Evolutionary conservation across 2,113 vertebrate species (phyloP).

Genomic region (Hiodon tergisus): DNA sequence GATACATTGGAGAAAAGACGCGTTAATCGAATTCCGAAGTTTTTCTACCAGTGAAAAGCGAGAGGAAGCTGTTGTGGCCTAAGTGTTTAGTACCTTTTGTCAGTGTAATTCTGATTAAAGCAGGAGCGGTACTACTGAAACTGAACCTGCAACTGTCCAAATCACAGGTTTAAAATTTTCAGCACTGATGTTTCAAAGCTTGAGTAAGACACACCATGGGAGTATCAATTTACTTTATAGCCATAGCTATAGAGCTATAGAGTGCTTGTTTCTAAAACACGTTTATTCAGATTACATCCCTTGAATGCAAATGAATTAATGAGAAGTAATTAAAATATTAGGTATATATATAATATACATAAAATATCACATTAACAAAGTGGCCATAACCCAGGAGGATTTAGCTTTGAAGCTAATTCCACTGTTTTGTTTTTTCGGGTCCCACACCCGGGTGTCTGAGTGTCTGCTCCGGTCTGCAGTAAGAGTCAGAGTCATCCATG

Average conservation of each 20-base stretch:
- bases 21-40: constrained; percentile 52
- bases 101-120: constrained; percentile 48
- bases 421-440: constrained; percentile 2
- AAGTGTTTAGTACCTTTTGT: constrained; percentile 25
- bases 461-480: neutral
- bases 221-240: too few relatives aligned
- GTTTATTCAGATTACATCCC: too few relatives aligned
- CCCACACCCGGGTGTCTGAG: neutral
- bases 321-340: too few relatives aligned
- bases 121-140: constrained; percentile 37
- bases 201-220: neutral
- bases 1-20: constrained; percentile 39
- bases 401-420: neutral
- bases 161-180: neutral
- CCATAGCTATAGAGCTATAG: too few relatives aligned
- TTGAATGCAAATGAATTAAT: too few relatives aligned
- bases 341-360: too few relatives aligned
- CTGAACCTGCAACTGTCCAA: neutral
- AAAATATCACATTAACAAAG: too few relatives aligned
- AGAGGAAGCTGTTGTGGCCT: too few relatives aligned
- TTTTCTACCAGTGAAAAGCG: constrained; percentile 42
- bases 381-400: neutral
- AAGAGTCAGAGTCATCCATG: constrained; percentile 9
- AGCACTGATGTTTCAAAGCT: neutral
- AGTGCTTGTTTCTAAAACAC: too few relatives aligned